Percentiles rank a stretch among this genome's conserved stretches.
Conservation (phyloP, 2,797 vertebrate species). For the Thamnophis elegans region DNA sequence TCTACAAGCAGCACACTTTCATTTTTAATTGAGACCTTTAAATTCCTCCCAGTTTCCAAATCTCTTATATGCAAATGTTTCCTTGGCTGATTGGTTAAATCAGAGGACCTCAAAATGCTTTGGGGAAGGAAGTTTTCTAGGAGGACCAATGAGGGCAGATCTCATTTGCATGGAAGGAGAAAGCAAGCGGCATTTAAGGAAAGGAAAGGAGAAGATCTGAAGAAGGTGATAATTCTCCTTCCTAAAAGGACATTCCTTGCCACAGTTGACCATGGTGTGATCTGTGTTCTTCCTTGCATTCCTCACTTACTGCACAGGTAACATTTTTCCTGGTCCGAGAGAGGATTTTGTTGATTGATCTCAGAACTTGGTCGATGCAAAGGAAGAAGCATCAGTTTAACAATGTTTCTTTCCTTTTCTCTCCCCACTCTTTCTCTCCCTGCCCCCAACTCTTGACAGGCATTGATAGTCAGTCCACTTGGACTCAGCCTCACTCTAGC, state of each 20-base stretch:
- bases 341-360: neutral
- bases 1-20: no score
- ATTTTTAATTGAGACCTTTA: neutral
- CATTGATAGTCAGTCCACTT: no score
- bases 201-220: neutral
- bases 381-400: neutral
- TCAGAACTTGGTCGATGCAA: neutral
- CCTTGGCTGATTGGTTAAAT: neutral
- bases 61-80: neutral
- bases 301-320: neutral
- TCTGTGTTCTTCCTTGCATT: neutral
- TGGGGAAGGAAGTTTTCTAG: neutral
- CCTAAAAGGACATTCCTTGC: neutral
- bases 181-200: neutral
- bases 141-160: neutral
- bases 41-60: neutral
- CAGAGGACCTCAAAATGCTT: neutral
- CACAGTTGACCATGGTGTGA: no score
- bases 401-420: neutral
- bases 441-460: no score
- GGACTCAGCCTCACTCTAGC: neutral
- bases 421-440: neutral
- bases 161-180: neutral
- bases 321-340: fast-evolving
- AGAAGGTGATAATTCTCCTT: neutral